These are phyloP conservation scores for Nasonia longicornis DNA, from an alignment of 1,140 invertebrate species.

Conservation along the genomic window DNA sequence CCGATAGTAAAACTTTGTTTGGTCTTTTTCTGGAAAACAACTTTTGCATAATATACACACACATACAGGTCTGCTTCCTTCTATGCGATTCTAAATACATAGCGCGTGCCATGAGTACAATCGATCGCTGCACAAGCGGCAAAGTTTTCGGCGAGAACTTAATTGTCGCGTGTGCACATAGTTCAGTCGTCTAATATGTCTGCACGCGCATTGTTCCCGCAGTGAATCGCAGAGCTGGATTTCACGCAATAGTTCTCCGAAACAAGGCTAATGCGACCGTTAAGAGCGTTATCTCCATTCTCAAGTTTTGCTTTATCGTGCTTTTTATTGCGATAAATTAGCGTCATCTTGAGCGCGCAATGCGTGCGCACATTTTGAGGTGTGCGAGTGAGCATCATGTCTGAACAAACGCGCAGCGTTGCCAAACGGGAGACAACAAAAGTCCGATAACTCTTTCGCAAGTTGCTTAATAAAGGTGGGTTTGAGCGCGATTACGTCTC, in stretches of 20 bases:
- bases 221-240: not conserved
- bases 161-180: not conserved
- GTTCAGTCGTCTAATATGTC: not conserved
- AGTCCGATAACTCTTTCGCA: not conserved
- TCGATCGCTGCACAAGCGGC: not conserved
- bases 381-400: not conserved
- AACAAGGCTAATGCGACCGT: slow-evolving; percentile 18
- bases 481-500: not conserved
- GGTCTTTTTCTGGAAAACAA: not conserved
- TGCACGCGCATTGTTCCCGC: not conserved
- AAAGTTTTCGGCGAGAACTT: slow-evolving; percentile 1
- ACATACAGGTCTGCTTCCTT: not conserved
- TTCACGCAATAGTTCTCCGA: not conserved
- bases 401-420: too few relatives aligned
- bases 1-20: not conserved
- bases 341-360: too few relatives aligned
- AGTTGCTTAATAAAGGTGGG: not conserved
- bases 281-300: not conserved
- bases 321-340: not conserved
- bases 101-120: not conserved
- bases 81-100: not conserved
- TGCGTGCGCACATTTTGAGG: not conserved
- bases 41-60: slow-evolving; percentile 1
- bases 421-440: not conserved
- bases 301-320: not conserved